phyloP scores from a whole-genome alignment of 1,140 invertebrate species.

The Coelopa frigida region DNA sequence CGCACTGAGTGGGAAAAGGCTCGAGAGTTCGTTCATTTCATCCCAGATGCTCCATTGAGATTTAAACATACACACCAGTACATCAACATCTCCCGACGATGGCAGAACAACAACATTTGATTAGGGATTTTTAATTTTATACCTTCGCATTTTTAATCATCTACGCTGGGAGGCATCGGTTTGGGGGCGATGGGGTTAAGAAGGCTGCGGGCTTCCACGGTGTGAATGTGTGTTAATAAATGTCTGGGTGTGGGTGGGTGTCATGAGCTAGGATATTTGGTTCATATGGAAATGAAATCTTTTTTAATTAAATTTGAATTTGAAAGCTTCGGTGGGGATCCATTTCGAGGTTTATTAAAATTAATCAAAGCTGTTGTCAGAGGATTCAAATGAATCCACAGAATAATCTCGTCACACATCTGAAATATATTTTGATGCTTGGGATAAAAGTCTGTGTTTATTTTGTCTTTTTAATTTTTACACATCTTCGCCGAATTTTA shows the following conservation, averaged over 20 bases:
- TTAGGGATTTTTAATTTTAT: constrained; percentile 45
- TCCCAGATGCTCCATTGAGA: not conserved
- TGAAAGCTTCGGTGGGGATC: not conserved
- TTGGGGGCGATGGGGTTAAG: constrained; percentile 1
- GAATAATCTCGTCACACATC: not conserved
- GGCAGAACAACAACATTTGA: constrained; percentile 24
- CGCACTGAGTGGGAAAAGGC: constrained; percentile 1
- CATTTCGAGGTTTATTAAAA: not conserved
- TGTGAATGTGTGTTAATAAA: not conserved
- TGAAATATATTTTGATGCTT: constrained; percentile 3
- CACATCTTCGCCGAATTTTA: too few species aligned
- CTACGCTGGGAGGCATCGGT: constrained; percentile 1
- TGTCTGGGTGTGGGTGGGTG: constrained; percentile 5
- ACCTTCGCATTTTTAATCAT: constrained; percentile 34
- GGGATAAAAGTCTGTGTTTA: too few species aligned
- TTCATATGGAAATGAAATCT: not conserved
- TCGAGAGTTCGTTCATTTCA: not conserved
- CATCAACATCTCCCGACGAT: not conserved
- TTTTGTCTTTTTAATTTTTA: too few species aligned
- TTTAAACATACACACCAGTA: not conserved
- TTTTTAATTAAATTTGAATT: constrained; percentile 10
- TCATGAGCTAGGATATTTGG: not conserved
- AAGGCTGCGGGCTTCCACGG: not conserved
- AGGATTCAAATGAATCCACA: constrained; percentile 8
- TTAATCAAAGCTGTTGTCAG: not conserved